Evolutionary conservation across 1,140 invertebrate genomes (phyloP).

Genomic region (Lepidurus apus): DNA sequence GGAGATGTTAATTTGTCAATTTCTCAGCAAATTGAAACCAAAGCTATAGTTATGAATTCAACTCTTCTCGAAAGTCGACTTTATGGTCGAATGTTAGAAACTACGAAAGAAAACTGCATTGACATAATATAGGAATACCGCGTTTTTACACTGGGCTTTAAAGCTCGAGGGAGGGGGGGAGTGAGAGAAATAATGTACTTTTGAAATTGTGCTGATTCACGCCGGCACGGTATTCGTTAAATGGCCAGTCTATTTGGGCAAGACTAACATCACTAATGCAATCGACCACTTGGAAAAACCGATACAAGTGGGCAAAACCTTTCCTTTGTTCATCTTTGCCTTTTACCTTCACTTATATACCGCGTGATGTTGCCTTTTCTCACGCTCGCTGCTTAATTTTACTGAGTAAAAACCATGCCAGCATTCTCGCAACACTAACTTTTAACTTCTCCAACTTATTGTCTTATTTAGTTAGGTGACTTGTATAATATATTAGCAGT

Average conservation of each 20-base stretch:
- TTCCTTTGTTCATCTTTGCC: conserved; percentile 1
- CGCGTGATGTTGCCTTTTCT: conserved; percentile 3
- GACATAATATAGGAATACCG: no score
- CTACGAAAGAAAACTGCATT: no score
- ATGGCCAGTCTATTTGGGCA: conserved; percentile 14
- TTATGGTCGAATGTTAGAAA: no score
- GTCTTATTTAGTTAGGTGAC: neutral
- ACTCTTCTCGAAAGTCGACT: no score
- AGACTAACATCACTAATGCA: conserved; percentile 19
- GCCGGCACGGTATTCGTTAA: conserved; percentile 1
- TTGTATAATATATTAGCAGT: neutral
- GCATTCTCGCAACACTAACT: neutral
- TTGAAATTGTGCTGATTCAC: conserved; percentile 11
- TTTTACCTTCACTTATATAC: neutral
- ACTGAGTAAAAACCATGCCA: neutral
- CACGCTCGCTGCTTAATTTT: conserved; percentile 6
- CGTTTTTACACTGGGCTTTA: no score
- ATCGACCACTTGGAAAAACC: conserved; percentile 19
- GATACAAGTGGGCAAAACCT: conserved; percentile 21
- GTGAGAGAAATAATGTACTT: neutral
- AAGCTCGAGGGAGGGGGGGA: neutral
- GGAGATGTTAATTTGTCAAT: no score
- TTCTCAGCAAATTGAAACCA: no score
- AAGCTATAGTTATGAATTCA: no score
- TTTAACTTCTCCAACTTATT: neutral